Evolutionary conservation across 2,113 vertebrate species (phyloP), one percentile per base, ranked within the genome.

Genomic region (Probosciger aterrimus): DNA sequence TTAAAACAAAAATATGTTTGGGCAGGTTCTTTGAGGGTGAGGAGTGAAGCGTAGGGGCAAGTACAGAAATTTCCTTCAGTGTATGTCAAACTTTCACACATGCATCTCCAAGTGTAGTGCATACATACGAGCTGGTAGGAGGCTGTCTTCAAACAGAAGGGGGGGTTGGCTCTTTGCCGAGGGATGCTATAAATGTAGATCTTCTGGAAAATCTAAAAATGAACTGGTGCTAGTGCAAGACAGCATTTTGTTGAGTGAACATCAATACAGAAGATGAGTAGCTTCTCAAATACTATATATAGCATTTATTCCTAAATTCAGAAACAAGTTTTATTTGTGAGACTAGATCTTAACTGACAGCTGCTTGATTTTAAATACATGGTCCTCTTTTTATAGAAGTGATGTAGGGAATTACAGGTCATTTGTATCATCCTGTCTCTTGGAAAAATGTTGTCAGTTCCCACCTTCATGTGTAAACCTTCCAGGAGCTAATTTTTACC

Each of bases 301-400:
- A 96, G 84, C 65, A 69, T 90, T 95, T 92, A 82, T 87, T 94
- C 70, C 96, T 95, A 97, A 95, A 96, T 96, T 95, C 84, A 95
- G 96, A 95, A 94, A 67, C 74, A 82, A 82, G 49, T 92, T 95
- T 93, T 91, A 28, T 95, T 94, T 95, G 69, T 92, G 82, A 96
- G 95, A 87, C 89, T 93, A 91, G 89, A 82, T 91, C 67, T 91
- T 95, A 91, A 91, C 89, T 94, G 94, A 82, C 93, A 96, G 94
- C 91, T 96, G 91, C 78, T 91, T 95, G 93, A 85, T 94, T 92
- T 94, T 96, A 88, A 94, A 95, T 94, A 70, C 87, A 49, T 85
- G 67, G 49, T 82, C 41, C n/a, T 95, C 79, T 95, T 93, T 94
- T 96, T 95, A 67, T 92, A 91, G 73, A 57, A 90, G 37, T 25